These are phyloP conservation scores for Machimus rusticus DNA, from an alignment of 2,888 invertebrate species.

Conservation along the genomic window DNA sequence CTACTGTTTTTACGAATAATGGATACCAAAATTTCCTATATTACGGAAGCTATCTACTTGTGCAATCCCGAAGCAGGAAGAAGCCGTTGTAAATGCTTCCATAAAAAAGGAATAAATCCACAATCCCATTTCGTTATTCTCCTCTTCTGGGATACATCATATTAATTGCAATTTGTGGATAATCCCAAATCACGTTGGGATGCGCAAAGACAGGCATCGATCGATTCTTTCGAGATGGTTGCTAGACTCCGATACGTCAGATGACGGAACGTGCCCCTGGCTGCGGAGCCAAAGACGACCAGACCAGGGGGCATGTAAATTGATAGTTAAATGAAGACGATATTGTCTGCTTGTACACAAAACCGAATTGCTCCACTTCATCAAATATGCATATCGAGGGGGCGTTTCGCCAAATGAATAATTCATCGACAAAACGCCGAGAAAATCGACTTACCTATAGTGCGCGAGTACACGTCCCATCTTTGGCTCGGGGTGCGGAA, in stretches of 20 bases:
- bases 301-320: not conserved
- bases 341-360: not conserved
- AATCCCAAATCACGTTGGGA: not conserved
- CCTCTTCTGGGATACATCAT: not conserved
- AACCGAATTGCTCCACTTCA: constrained; percentile 1
- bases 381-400: not conserved
- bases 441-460: constrained; percentile 57
- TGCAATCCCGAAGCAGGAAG: not conserved
- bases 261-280: not conserved
- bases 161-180: not conserved
- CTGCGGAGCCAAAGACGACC: not conserved
- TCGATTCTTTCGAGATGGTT: not conserved
- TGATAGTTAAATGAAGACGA: not conserved
- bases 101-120: not conserved
- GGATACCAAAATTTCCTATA: too few species aligned
- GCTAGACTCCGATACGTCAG: not conserved
- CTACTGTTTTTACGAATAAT: too few species aligned
- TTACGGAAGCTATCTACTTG: not conserved
- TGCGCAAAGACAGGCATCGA: not conserved
- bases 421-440: not conserved
- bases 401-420: not conserved
- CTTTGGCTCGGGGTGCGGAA: constrained; percentile 62
- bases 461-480: constrained; percentile 60
- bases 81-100: not conserved
- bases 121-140: not conserved